These are phyloP conservation scores for Drosophila simulans DNA, from an alignment of 1,140 invertebrate genomes.

Conservation along the genomic window DNA sequence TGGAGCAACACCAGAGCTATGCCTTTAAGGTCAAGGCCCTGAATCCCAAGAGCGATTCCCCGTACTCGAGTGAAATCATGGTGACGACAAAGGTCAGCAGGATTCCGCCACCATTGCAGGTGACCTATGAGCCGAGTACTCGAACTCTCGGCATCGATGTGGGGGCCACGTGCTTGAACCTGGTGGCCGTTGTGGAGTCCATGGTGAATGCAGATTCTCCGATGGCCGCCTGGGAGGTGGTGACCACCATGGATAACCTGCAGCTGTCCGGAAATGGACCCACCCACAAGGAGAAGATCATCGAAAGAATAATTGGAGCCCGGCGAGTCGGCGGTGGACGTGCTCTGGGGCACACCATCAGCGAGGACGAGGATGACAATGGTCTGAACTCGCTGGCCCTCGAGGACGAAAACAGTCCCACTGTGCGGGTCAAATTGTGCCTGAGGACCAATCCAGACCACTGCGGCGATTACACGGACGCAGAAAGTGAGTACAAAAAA, in stretches of 20 bases:
- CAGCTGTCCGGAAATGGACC: slow-evolving; percentile 88
- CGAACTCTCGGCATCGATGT: slow-evolving; percentile 91
- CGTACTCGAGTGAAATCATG: slow-evolving; percentile 92
- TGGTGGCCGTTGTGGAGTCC: slow-evolving; percentile 90
- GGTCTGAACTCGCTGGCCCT: slow-evolving; percentile 85
- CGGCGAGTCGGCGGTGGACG: slow-evolving; percentile 84
- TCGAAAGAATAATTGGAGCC: slow-evolving; percentile 86
- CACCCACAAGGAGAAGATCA: slow-evolving; percentile 88
- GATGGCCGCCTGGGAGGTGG: slow-evolving; percentile 88
- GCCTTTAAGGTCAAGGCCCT: slow-evolving; percentile 94
- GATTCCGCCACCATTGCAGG: slow-evolving; percentile 91
- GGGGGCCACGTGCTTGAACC: slow-evolving; percentile 89
- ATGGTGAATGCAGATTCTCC: slow-evolving; percentile 86
- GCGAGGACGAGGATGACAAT: slow-evolving; percentile 76
- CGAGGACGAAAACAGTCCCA: slow-evolving; percentile 87
- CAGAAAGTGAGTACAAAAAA: slow-evolving; percentile 89
- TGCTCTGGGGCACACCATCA: slow-evolving; percentile 84
- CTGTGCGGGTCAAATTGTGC: slow-evolving; percentile 91
- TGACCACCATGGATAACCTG: slow-evolving; percentile 88
- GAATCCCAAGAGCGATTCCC: slow-evolving; percentile 93
- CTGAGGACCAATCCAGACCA: slow-evolving; percentile 90
- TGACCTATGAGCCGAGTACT: slow-evolving; percentile 92
- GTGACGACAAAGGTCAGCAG: slow-evolving; percentile 92
- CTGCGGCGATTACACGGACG: slow-evolving; percentile 92
- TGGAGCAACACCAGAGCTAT: slow-evolving; percentile 94